Evolutionary conservation across 2,113 vertebrate genomes (phyloP).

Genomic region (Coturnix japonica): DNA sequence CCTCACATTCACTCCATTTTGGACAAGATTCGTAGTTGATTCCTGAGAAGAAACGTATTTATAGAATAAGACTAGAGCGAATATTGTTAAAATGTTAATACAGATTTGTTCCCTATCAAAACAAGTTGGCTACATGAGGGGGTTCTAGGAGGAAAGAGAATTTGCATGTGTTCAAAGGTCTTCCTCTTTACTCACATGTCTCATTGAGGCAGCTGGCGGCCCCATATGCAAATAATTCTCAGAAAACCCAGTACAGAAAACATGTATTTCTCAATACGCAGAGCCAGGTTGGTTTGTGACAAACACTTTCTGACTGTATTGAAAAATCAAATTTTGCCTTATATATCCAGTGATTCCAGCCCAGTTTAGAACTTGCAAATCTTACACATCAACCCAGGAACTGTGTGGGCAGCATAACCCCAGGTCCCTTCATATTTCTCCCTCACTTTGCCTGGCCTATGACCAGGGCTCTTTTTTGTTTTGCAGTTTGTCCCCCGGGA

Average conservation of each 20-base stretch:
- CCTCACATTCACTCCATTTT: conserved; percentile 69
- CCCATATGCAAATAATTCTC: neutral
- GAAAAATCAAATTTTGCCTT: neutral
- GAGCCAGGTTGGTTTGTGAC: neutral
- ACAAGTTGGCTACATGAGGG: neutral
- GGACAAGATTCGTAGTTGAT: conserved; percentile 78
- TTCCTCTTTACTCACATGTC: neutral
- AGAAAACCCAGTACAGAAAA: neutral
- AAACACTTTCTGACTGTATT: neutral
- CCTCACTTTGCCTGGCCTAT: neutral
- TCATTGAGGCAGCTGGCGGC: neutral
- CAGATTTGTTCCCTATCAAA: neutral
- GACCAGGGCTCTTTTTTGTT: neutral
- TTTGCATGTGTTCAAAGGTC: neutral
- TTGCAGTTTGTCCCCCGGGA: neutral
- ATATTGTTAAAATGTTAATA: neutral
- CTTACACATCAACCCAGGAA: neutral
- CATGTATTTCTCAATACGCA: neutral
- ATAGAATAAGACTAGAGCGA: neutral
- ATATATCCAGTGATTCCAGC: neutral
- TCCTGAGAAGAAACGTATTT: conserved; percentile 68
- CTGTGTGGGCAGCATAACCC: fast-evolving
- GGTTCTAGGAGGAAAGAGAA: neutral
- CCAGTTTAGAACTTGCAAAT: neutral
- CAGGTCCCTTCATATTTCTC: neutral